phyloP scores from a whole-genome alignment of 1,140 invertebrate species.

The Doryteuthis pealeii region DNA sequence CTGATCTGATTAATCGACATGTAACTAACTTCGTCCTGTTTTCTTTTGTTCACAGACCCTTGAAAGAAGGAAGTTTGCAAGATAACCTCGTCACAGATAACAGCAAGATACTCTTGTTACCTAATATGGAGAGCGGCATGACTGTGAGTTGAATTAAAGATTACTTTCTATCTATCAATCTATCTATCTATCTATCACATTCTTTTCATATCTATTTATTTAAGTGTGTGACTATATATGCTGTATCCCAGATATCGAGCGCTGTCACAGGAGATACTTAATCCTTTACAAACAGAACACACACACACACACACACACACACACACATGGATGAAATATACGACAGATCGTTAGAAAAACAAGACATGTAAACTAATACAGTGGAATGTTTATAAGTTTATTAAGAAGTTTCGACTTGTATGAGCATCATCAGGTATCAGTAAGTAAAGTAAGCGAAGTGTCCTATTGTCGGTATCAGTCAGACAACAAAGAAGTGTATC shows the following conservation, averaged over 20 bases:
- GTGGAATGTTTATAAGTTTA: no score
- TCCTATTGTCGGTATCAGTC: no score
- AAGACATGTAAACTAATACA: no score
- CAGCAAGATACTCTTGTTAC: conserved; percentile 83
- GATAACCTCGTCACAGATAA: conserved; percentile 86
- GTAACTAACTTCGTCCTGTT: conserved; percentile 20
- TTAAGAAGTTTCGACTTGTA: no score
- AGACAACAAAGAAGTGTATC: no score
- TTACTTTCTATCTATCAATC: background rate
- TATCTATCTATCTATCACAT: background rate
- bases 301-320: background rate
- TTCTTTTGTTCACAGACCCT: conserved; percentile 72
- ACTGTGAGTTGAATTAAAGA: conserved; percentile 71
- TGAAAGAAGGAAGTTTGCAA: conserved; percentile 80
- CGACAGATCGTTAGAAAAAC: background rate
- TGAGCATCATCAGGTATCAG: no score
- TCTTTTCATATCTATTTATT: background rate
- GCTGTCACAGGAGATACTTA: background rate
- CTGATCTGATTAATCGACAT: no score
- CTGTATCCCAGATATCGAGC: background rate
- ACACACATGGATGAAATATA: background rate
- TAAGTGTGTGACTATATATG: background rate
- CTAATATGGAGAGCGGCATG: conserved; percentile 90
- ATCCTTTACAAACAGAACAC: background rate
- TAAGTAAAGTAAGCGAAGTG: no score